Percentiles rank a stretch among this genome's conserved stretches.
These are phyloP conservation scores for Ranitomeya imitator DNA, from an alignment of 2,113 vertebrate species.

Conservation along the genomic window DNA sequence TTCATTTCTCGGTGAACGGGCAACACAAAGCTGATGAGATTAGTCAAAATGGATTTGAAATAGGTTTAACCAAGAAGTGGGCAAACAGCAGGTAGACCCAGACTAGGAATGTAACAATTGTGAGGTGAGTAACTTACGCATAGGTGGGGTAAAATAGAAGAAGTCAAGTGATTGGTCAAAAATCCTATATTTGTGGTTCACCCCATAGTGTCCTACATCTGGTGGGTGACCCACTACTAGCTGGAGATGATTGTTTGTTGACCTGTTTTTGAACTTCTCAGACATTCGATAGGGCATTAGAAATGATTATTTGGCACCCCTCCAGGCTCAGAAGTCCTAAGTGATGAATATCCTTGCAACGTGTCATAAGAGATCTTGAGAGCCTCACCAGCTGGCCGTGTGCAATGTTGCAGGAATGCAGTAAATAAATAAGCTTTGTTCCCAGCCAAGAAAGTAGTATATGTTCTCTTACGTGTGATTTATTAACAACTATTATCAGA, in stretches of 20 bases:
- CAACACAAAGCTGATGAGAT: background rate
- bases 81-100: background rate
- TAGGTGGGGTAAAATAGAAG: background rate
- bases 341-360: conserved; percentile 6
- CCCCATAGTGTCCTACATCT: background rate
- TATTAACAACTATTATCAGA: conserved; percentile 39
- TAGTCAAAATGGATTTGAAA: too few relatives aligned
- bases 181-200: too few relatives aligned
- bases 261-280: background rate
- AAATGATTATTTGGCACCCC: background rate
- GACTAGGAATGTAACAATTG: background rate
- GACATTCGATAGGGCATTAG: background rate
- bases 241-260: background rate
- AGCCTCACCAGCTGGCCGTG: background rate
- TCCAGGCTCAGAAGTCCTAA: conserved; percentile 1
- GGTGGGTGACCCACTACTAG: background rate
- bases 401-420: conserved; percentile 28
- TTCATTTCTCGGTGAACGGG: background rate
- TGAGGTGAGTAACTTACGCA: background rate
- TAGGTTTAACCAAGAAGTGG: background rate
- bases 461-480: conserved; percentile 22
- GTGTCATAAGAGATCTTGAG: conserved; percentile 9
- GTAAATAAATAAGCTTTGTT: conserved; percentile 39
- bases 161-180: background rate
- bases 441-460: conserved; percentile 8